Evolutionary conservation across 1,140 invertebrate genomes (phyloP).

Genomic region (Dryas iulia): DNA sequence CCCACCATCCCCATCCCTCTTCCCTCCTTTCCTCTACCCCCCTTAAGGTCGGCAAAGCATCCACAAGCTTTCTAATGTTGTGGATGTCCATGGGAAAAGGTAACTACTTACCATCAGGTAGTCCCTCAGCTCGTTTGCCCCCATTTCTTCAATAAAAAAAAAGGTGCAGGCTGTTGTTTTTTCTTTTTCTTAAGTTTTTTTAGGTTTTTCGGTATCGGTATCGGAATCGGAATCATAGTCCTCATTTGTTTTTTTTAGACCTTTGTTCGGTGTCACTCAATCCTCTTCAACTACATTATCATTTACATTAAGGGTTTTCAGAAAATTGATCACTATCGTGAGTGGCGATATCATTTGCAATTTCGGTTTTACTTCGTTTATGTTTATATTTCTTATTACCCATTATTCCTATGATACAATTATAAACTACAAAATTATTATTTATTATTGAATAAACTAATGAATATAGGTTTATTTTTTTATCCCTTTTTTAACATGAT

Average conservation of each 20-base stretch:
- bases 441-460: neutral
- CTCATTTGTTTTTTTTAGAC: conserved; percentile 34
- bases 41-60: no score
- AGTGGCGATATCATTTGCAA: neutral
- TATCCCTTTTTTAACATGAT: no score
- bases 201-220: conserved; percentile 44
- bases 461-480: neutral
- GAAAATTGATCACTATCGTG: neutral
- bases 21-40: no score
- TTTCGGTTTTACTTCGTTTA: conserved; percentile 1
- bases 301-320: conserved; percentile 5
- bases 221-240: conserved; percentile 44
- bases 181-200: conserved; percentile 68
- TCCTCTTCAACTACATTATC: neutral
- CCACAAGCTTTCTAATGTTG: no score
- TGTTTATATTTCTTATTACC: conserved; percentile 23
- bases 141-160: no score
- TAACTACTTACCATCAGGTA: no score
- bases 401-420: no score
- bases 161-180: conserved; percentile 58
- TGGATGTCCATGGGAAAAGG: no score
- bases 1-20: no score
- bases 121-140: no score
- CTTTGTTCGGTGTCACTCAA: neutral
- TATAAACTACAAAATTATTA: no score